phyloP scores from a whole-genome alignment of 1,140 invertebrate genomes.

The Anoplolepis gracilipes region DNA sequence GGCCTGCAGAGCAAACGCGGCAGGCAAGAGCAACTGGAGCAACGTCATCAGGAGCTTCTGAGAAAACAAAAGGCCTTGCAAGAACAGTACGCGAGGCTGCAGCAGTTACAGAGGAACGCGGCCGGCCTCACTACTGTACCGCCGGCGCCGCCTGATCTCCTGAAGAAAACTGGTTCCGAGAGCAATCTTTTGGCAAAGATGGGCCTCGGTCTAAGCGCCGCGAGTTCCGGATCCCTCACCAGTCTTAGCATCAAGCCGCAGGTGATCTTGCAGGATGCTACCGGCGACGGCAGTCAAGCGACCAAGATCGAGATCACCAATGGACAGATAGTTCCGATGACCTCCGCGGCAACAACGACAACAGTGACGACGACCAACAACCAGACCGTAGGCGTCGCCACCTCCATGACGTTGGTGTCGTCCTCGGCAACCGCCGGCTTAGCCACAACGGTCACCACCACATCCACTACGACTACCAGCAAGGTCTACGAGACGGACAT shows the following conservation, averaged over 20 bases:
- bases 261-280: constrained; percentile 67
- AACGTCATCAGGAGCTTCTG: constrained; percentile 94
- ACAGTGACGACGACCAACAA: constrained; percentile 69
- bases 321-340: constrained; percentile 40
- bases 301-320: constrained; percentile 22
- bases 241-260: constrained; percentile 85
- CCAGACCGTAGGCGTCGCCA: constrained; percentile 48
- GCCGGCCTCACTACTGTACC: constrained; percentile 87
- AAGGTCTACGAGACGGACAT: constrained; percentile 96
- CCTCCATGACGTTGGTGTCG: constrained; percentile 50
- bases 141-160: constrained; percentile 87
- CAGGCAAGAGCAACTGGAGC: constrained; percentile 92
- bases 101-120: constrained; percentile 93
- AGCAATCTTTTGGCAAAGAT: constrained; percentile 95
- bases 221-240: constrained; percentile 88
- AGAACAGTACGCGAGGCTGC: constrained; percentile 94
- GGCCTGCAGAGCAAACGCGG: constrained; percentile 86
- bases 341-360: constrained; percentile 75
- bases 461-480: constrained; percentile 85
- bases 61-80: constrained; percentile 94
- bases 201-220: constrained; percentile 89
- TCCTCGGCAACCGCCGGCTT: constrained; percentile 85
- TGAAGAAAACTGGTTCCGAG: constrained; percentile 96
- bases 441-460: constrained; percentile 78
- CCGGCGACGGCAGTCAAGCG: constrained; percentile 48